Evolutionary conservation across 2,113 vertebrate genomes (phyloP).

Genomic region (Zosterops lateralis): DNA sequence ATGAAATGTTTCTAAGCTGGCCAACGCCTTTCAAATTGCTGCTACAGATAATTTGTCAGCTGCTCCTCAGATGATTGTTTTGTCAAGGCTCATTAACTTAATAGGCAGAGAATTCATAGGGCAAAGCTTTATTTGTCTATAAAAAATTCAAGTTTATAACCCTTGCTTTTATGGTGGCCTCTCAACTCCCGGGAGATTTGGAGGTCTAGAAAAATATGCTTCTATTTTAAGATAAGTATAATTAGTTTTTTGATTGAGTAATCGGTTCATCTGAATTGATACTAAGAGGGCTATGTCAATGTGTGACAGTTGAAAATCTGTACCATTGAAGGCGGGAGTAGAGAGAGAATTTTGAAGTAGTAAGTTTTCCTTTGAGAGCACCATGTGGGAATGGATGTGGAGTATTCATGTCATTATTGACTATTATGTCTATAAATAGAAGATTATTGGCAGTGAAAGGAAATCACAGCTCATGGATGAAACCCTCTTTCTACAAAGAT

Average conservation of each 20-base stretch:
- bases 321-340: background rate
- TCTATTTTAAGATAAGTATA: background rate
- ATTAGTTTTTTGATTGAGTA: background rate
- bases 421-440: background rate
- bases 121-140: constrained; percentile 8
- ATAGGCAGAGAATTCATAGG: constrained; percentile 29
- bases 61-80: constrained; percentile 17
- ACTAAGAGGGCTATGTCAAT: background rate
- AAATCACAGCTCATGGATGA: background rate
- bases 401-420: background rate
- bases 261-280: background rate
- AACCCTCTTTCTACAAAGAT: background rate
- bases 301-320: background rate
- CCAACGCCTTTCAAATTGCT: background rate
- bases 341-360: background rate
- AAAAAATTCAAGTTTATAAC: constrained; percentile 22
- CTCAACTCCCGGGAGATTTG: background rate
- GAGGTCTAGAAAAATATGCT: background rate
- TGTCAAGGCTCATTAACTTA: constrained; percentile 52
- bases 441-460: background rate
- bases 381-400: background rate
- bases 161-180: background rate
- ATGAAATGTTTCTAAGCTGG: background rate
- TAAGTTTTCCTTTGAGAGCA: background rate
- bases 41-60: constrained; percentile 38